These are phyloP conservation scores for Bothrops alternatus DNA, from an alignment of 2,797 vertebrate species.

Conservation along the genomic window DNA sequence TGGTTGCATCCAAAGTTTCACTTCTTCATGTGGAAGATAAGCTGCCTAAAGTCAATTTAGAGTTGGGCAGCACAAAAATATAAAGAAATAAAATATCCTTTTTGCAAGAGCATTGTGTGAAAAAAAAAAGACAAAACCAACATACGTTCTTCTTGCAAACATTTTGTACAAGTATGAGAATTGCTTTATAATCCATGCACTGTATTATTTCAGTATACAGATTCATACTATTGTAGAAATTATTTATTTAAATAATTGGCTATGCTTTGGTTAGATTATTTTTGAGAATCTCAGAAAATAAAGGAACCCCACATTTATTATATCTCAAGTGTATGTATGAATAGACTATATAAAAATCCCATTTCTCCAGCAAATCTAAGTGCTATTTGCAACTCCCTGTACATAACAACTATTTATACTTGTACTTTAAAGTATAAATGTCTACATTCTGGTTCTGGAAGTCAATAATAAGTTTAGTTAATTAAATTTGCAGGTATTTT, in stretches of 20 bases:
- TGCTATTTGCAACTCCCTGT: background rate
- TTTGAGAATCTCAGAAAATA: background rate
- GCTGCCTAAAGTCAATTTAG: background rate
- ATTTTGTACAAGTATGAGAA: background rate
- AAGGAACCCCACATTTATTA: background rate
- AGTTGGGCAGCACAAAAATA: background rate
- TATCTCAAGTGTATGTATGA: background rate
- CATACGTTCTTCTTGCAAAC: background rate
- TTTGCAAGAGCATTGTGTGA: background rate
- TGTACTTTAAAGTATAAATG: background rate
- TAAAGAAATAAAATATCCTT: background rate
- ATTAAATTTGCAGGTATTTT: background rate
- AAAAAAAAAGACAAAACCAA: background rate
- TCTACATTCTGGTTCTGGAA: background rate
- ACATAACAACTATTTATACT: background rate
- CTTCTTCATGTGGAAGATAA: background rate
- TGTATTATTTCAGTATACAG: background rate
- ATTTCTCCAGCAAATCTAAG: background rate
- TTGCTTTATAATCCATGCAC: background rate
- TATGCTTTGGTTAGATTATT: constrained; percentile 39
- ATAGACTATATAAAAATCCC: background rate
- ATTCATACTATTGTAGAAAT: background rate
- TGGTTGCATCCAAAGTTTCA: constrained; percentile 4
- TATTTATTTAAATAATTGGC: constrained; percentile 10
- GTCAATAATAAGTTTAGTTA: background rate